Evolutionary conservation across 1,140 invertebrate genomes (phyloP).

Genomic region (Metopolophium dirhodum): DNA sequence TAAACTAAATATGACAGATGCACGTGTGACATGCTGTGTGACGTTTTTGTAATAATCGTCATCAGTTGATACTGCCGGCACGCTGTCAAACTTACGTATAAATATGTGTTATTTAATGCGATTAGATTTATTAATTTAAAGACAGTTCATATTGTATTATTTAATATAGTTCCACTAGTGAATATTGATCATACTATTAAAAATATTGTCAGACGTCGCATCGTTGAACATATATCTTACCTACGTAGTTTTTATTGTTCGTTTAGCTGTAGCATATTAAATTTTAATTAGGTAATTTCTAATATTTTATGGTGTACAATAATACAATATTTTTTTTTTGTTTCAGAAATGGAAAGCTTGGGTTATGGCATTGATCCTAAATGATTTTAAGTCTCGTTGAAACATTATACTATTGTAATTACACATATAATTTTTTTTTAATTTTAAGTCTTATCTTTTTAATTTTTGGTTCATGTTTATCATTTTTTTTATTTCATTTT

Average conservation of each 20-base stretch:
- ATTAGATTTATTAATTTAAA: not conserved
- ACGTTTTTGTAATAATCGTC: not conserved
- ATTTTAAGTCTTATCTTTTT: slow-evolving; percentile 68
- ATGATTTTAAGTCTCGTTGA: not conserved
- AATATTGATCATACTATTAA: too few relatives aligned
- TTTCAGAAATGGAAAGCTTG: slow-evolving; percentile 57
- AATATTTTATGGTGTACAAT: not conserved
- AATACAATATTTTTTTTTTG: not conserved
- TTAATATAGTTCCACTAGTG: too few relatives aligned
- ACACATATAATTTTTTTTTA: not conserved
- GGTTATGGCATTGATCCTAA: slow-evolving; percentile 18
- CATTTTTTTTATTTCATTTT: slow-evolving; percentile 25
- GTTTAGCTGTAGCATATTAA: not conserved
- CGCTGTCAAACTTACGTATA: not conserved
- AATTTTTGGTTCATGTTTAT: slow-evolving; percentile 63
- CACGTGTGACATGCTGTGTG: not conserved
- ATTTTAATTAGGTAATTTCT: not conserved
- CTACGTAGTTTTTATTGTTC: not conserved
- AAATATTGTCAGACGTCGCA: not conserved
- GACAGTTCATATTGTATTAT: not conserved
- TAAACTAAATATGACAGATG: not conserved
- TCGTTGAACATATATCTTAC: not conserved
- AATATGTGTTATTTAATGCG: not conserved
- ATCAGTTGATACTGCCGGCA: not conserved
- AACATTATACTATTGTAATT: not conserved